Conservation (phyloP, 2,888 invertebrate genomes). For the Unio delphinus region DNA sequence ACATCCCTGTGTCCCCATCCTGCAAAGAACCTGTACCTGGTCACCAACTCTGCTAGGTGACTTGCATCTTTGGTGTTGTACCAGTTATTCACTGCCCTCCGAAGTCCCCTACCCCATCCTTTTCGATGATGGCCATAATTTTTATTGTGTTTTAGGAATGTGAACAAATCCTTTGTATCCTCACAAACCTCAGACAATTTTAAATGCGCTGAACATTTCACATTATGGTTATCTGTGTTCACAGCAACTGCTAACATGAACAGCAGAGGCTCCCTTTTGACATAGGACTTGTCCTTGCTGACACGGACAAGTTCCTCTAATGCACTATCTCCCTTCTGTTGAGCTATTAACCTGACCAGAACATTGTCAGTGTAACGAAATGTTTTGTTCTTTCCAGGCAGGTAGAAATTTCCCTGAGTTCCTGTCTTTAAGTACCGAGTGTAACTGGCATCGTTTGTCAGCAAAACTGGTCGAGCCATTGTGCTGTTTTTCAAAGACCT, state of each 20-base stretch:
- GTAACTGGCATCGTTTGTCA: conserved; percentile 19
- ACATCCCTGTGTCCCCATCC: conserved; percentile 77
- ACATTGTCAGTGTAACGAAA: conserved; percentile 24
- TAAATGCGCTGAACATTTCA: conserved; percentile 76
- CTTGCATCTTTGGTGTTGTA: conserved; percentile 78
- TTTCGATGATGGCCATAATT: conserved; percentile 52
- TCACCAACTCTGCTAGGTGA: conserved; percentile 79
- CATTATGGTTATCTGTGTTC: conserved; percentile 69
- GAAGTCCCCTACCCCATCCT: conserved; percentile 79
- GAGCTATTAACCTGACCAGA: conserved; percentile 32
- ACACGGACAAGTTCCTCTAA: conserved; percentile 32
- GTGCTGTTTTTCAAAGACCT: background rate
- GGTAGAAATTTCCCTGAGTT: conserved; percentile 27
- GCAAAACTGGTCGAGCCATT: conserved; percentile 5
- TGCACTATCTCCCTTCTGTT: conserved; percentile 36
- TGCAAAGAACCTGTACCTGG: conserved; percentile 73
- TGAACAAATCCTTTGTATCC: conserved; percentile 78
- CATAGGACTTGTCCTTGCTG: conserved; percentile 27
- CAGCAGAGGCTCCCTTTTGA: conserved; percentile 70
- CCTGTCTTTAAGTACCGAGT: conserved; percentile 32
- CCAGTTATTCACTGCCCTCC: conserved; percentile 79
- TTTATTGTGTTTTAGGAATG: conserved; percentile 78
- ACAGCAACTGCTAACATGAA: conserved; percentile 79
- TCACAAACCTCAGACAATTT: conserved; percentile 76
- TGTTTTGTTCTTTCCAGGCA: conserved; percentile 33